These are phyloP conservation scores for Illadopsis cleaveri DNA, from an alignment of 2,113 vertebrate species.

Conservation along the genomic window DNA sequence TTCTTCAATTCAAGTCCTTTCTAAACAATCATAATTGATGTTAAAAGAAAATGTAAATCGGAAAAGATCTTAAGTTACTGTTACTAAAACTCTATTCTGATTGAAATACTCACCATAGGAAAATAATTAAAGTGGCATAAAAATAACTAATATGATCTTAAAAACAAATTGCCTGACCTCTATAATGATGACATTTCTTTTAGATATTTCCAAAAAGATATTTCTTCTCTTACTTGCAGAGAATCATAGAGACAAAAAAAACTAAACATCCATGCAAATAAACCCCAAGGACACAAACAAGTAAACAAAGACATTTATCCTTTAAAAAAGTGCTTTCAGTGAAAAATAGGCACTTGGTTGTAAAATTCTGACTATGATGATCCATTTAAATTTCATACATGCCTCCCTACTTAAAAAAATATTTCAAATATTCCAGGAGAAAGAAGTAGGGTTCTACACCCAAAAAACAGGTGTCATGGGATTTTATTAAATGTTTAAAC, in stretches of 20 bases:
- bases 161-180: conserved; percentile 35
- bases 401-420: not conserved
- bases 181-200: not conserved
- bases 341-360: not conserved
- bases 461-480: not conserved
- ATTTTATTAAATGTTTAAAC: not conserved
- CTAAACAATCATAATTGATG: conserved; percentile 4
- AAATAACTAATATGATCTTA: conserved; percentile 36
- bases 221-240: not conserved
- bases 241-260: not conserved
- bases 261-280: not conserved
- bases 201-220: not conserved
- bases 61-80: not conserved
- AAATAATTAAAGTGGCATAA: conserved; percentile 15
- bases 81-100: conserved; percentile 11
- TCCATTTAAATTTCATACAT: not conserved
- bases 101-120: not conserved
- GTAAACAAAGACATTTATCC: not conserved
- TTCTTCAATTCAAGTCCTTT: not conserved
- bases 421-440: not conserved
- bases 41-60: conserved; percentile 11
- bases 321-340: not conserved
- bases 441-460: not conserved
- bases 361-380: not conserved
- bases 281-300: not conserved